Conservation (phyloP, 2,797 vertebrate species). For the Pseudopleuronectes americanus region DNA sequence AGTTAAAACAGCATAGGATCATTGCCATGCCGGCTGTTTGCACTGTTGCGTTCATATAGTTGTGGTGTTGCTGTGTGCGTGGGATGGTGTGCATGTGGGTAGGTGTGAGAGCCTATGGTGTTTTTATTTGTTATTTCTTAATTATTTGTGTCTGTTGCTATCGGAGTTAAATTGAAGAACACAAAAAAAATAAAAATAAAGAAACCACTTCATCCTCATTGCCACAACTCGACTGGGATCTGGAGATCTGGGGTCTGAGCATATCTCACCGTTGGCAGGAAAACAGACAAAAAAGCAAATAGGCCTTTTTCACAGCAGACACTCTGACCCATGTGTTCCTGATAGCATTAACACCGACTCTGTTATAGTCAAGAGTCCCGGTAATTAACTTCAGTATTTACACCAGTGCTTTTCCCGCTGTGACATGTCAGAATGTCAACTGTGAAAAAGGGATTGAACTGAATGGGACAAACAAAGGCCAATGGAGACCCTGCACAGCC, state of each 20-base stretch:
- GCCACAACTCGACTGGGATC: not conserved
- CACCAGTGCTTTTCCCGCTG: not conserved
- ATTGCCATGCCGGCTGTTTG: not conserved
- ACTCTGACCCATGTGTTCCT: not conserved
- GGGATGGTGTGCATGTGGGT: slow-evolving; percentile 21
- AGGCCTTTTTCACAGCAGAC: not conserved
- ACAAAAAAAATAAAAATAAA: not conserved
- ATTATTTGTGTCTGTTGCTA: slow-evolving; percentile 25
- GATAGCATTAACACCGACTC: not conserved
- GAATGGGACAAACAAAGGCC: slow-evolving; percentile 20
- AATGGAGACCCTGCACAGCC: not conserved
- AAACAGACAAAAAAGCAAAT: not conserved
- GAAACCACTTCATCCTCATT: not conserved
- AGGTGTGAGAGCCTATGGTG: slow-evolving; percentile 22
- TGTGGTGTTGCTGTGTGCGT: slow-evolving; percentile 22
- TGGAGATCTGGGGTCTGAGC: not conserved
- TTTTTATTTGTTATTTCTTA: slow-evolving; percentile 13
- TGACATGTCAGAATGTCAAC: not conserved
- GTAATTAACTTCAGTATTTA: slow-evolving; percentile 1
- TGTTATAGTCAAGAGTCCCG: not conserved
- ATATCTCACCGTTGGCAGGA: not conserved
- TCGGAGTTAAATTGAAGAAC: slow-evolving; percentile 10
- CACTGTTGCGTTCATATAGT: slow-evolving; percentile 19
- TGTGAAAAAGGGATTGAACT: slow-evolving; percentile 2
- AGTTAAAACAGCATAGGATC: not conserved